Base-by-base conservation (phyloP, 2,888 invertebrate species). In the Ischnura elegans region DNA sequence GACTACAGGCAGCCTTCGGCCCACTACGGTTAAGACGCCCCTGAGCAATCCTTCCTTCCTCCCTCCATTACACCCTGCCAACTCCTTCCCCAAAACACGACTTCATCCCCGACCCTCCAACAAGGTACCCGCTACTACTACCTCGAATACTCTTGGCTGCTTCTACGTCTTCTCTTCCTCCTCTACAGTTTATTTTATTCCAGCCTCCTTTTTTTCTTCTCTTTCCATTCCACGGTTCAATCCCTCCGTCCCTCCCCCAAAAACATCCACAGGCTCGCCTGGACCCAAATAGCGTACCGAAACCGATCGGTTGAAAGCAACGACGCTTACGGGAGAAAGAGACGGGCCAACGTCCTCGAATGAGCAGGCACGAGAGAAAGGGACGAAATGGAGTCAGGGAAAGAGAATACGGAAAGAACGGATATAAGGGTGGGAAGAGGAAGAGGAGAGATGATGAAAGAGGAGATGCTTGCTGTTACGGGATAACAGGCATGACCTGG, bases 261-360 rank as follows among this genome's bases (percentile, higher is more conserved):
- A 43, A 85, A 42, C 85, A 13, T n/a, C 46, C 46, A 6, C 46
- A 16, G 43, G 10, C 36, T 45, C n/a, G 43, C 29, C 45, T 55
- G 43, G 61, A 61, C n/a, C 61, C 61, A 90, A 90, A 90, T 43
- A 90, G 55, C 61, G 90, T 42, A 43, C 61, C 36, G 45, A 90
- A 61, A 90, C 90, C 90, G n/a, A 90, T 90, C 43, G 36, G 42
- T 43, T 36, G 61, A 61, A 61, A 42, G 66, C 87, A 61, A 87
- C 42, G 87, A 87, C 61, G 87, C 87, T 55, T 55, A 36, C 36
- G 43, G 76, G 90, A 29, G 42, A 13, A 51, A 51, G 51, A 61
- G 13, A 29, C 36, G 42, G n/a, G n/a, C n/a, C 36, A 61, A 90
- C 46, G 86, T 13, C 46, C 55, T 25, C 42, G 42, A 87, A 42